These are phyloP conservation scores for Caenorhabditis sinica DNA, from an alignment of 2,888 invertebrate species.

Conservation along the genomic window DNA sequence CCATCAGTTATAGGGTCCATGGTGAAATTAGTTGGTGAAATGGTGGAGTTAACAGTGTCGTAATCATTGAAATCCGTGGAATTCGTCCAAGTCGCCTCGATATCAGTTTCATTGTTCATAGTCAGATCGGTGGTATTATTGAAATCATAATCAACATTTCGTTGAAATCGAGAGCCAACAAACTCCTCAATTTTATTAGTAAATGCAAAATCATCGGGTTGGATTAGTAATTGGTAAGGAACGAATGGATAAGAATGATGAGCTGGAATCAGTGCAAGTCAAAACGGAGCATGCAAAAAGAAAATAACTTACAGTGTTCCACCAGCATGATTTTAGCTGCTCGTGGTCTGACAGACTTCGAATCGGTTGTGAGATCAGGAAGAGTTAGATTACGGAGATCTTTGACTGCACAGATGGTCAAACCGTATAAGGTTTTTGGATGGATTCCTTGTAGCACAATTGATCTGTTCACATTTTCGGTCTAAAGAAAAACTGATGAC, in stretches of 20 bases:
- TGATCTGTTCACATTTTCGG: conserved; percentile 49
- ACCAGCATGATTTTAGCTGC: conserved; percentile 68
- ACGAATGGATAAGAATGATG: conserved; percentile 9
- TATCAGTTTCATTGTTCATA: neutral
- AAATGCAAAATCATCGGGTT: neutral
- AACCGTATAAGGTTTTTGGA: conserved; percentile 77
- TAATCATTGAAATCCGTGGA: neutral
- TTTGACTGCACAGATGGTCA: conserved; percentile 80
- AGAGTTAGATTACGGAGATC: conserved; percentile 76
- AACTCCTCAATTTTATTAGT: neutral
- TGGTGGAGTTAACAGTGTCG: conserved; percentile 7
- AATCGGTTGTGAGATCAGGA: conserved; percentile 67
- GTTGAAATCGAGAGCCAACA: neutral
- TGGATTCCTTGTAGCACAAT: conserved; percentile 63
- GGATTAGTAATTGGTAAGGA: conserved; percentile 51
- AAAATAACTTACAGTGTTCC: conserved; percentile 57
- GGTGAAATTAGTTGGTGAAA: neutral
- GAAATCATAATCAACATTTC: neutral
- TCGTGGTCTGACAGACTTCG: conserved; percentile 68
- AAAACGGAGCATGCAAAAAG: neutral
- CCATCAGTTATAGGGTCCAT: neutral
- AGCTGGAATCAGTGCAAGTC: conserved; percentile 13
- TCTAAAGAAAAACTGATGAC: conserved; percentile 11
- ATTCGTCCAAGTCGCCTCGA: neutral
- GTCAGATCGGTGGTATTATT: neutral